Conservation (phyloP, 2,888 invertebrate genomes). For the Scelioninae gen. 2 region DNA sequence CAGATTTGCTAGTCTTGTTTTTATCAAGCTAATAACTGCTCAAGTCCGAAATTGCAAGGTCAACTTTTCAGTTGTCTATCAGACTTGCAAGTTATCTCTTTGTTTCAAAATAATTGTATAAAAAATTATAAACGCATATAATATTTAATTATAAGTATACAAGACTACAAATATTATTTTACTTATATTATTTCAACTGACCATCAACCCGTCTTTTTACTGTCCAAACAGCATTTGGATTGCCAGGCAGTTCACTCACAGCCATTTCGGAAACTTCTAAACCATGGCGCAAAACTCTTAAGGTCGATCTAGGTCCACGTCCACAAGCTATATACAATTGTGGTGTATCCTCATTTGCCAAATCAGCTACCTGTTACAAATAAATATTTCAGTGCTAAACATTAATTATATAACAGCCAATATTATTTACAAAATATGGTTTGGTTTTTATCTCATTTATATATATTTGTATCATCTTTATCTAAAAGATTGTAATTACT, state of each 20-base stretch:
- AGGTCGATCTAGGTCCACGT: conserved; percentile 93
- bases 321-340: conserved; percentile 98
- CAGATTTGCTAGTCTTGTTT: conserved; percentile 77
- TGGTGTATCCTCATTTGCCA: conserved; percentile 98
- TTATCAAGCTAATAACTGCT: conserved; percentile 35
- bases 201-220: conserved; percentile 97
- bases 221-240: conserved; percentile 99
- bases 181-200: conserved; percentile 78
- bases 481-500: conserved; percentile 71
- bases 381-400: not conserved
- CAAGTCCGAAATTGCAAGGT: conserved; percentile 5
- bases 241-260: conserved; percentile 99
- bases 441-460: not conserved
- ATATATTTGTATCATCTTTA: conserved; percentile 65
- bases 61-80: conserved; percentile 12
- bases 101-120: not conserved
- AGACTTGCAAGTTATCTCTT: not conserved
- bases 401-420: no score
- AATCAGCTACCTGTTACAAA: conserved; percentile 85
- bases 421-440: not conserved
- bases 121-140: not conserved
- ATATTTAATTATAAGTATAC: no score
- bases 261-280: conserved; percentile 99
- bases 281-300: conserved; percentile 95
- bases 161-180: no score